Evolutionary conservation across 2,888 invertebrate species (phyloP).

Genomic region (Steromphala cineraria): DNA sequence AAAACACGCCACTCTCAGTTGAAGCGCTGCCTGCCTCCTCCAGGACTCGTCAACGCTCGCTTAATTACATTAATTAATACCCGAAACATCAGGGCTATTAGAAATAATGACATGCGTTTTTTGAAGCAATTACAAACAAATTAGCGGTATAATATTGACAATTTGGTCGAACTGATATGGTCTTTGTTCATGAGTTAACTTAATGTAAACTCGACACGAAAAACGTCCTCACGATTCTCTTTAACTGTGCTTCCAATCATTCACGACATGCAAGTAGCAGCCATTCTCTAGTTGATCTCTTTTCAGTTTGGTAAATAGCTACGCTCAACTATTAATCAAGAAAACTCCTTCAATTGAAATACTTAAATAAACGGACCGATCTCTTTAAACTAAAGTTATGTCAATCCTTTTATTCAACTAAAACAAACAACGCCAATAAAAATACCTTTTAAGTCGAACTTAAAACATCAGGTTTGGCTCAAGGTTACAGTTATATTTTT

Average conservation of each 20-base stretch:
- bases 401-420: too few species aligned
- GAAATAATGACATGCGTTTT: conserved; percentile 10
- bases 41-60: background rate
- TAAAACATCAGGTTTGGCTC: too few species aligned
- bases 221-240: background rate
- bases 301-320: background rate
- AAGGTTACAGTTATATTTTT: too few species aligned
- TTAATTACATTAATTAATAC: conserved; percentile 1
- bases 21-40: background rate
- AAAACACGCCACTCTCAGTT: conserved; percentile 22
- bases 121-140: conserved; percentile 8
- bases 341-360: too few species aligned
- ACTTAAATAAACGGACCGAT: too few species aligned
- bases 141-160: conserved; percentile 10
- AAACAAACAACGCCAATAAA: too few species aligned
- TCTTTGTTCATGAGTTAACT: conserved; percentile 5
- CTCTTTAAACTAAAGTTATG: too few species aligned
- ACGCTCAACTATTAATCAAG: background rate
- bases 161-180: conserved; percentile 3
- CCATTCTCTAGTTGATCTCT: background rate
- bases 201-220: conserved; percentile 3
- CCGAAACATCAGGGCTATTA: conserved; percentile 3
- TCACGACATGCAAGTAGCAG: background rate
- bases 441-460: too few species aligned
- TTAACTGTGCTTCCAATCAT: background rate